Evolutionary conservation across 2,113 vertebrate genomes (phyloP), one percentile per base, ranked within the genome.

Genomic region (Smithornis capensis): DNA sequence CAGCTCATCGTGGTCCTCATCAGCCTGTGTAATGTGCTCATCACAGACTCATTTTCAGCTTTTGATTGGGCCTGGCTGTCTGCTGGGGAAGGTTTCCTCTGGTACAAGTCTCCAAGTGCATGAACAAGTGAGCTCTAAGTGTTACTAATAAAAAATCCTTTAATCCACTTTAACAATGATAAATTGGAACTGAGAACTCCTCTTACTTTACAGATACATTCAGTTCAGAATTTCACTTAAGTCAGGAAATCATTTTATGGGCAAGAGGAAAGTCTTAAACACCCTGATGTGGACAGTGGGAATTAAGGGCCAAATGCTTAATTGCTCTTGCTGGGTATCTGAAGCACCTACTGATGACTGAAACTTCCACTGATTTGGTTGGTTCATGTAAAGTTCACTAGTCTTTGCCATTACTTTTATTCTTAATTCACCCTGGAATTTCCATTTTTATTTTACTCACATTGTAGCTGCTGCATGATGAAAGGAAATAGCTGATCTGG

Each of bases 101-200:
- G 64, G 68, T 77, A 76, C 88, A 79, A 94, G 93, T 96, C 96
- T 96, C 94, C 95, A 95, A 95, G 83, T 94, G 87, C 90, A 69
- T n/a, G 91, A 96, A 89, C 88, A 96, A 97, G 93, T 92, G 77
- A 95, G 86, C 87, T 93, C 45, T 84, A 96, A 96, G 91, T 96
- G 95, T 90, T 96, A 63, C 92, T 96, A 94, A 96, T 89, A 96
- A 96, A 96, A 97, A 96, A 97, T 95, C 92, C 92, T 96, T 95
- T 96, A 97, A 96, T 97, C 95, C 87, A 95, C 94, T 96, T 94
- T 76, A 94, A 95, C 94, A 96, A 84, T 94, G 95, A 83, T 96
- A 91, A 96, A 96, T 90, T 96, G 83, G 69, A 95, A 62, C 89
- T 92, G 91, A 91, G 90, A 91, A 75, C 79, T 87, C 40, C 60